Percentiles rank a stretch among this genome's conserved stretches.
These are phyloP conservation scores for Danionella cerebrum DNA, from an alignment of 2,113 vertebrate genomes.

Conservation along the genomic window DNA sequence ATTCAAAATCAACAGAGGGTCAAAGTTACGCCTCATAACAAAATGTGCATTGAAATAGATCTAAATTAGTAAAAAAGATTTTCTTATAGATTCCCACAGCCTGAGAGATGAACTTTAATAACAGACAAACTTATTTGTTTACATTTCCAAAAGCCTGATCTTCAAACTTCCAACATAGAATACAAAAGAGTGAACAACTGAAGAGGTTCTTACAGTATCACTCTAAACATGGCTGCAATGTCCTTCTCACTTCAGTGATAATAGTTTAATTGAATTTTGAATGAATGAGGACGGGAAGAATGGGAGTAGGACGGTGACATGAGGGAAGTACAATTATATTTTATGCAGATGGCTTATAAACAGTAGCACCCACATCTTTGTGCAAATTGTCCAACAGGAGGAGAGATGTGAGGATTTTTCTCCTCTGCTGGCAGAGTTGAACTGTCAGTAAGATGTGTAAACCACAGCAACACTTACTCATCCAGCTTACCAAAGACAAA, in stretches of 20 bases:
- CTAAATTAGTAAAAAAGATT: no score
- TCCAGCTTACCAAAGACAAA: not conserved
- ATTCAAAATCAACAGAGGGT: no score
- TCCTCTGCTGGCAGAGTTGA: conserved; percentile 5
- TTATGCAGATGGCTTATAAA: conserved; percentile 45
- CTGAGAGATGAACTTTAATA: conserved; percentile 31
- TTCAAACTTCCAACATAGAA: conserved; percentile 24
- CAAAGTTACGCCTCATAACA: no score
- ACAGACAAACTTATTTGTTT: conserved; percentile 33
- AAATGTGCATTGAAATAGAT: no score
- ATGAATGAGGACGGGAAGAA: not conserved
- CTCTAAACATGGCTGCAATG: not conserved
- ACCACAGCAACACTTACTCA: not conserved
- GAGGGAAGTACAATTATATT: conserved; percentile 27
- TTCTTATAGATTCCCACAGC: conserved; percentile 21
- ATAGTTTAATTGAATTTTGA: not conserved
- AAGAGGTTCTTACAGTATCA: conserved; percentile 7
- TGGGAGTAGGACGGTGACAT: not conserved
- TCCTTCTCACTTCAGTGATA: conserved; percentile 5
- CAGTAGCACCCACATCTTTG: conserved; percentile 44
- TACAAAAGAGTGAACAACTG: conserved; percentile 20
- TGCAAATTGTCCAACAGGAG: conserved; percentile 39
- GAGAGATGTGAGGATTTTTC: conserved; percentile 28
- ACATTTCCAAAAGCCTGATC: conserved; percentile 31
- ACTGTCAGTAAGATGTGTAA: not conserved